These are phyloP conservation scores for Marisa cornuarietis DNA, from an alignment of 1,140 invertebrate genomes.

Conservation along the genomic window DNA sequence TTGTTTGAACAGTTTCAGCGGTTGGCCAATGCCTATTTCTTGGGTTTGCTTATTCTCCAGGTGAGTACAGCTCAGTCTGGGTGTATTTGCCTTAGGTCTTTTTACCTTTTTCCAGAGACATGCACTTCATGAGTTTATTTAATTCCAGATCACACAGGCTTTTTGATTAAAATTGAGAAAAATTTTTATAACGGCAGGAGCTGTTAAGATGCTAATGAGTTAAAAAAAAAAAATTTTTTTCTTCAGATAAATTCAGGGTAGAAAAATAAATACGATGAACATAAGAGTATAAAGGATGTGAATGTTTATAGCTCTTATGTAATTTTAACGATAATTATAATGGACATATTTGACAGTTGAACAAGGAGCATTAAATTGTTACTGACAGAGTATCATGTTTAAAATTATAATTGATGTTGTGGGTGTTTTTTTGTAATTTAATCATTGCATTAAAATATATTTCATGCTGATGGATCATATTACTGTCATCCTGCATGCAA, in stretches of 20 bases:
- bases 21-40: conserved; percentile 97
- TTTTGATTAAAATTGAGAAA: too few species aligned
- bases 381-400: not conserved
- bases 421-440: not conserved
- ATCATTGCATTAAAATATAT: not conserved
- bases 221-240: too few species aligned
- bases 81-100: not conserved
- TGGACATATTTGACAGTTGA: not conserved
- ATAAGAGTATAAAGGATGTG: too few species aligned
- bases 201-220: too few species aligned
- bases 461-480: not conserved
- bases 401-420: not conserved
- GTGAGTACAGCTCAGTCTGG: conserved; percentile 73
- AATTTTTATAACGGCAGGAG: too few species aligned
- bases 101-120: not conserved
- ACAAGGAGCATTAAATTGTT: not conserved
- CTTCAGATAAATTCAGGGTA: too few species aligned
- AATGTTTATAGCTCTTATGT: not conserved
- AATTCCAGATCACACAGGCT: too few species aligned
- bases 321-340: not conserved
- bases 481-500: not conserved
- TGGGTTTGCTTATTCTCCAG: conserved; percentile 97
- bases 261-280: too few species aligned
- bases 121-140: too few species aligned
- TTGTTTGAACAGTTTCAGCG: conserved; percentile 97